Conservation (phyloP, 2,113 vertebrate genomes). For the Trematocara macrostoma region DNA sequence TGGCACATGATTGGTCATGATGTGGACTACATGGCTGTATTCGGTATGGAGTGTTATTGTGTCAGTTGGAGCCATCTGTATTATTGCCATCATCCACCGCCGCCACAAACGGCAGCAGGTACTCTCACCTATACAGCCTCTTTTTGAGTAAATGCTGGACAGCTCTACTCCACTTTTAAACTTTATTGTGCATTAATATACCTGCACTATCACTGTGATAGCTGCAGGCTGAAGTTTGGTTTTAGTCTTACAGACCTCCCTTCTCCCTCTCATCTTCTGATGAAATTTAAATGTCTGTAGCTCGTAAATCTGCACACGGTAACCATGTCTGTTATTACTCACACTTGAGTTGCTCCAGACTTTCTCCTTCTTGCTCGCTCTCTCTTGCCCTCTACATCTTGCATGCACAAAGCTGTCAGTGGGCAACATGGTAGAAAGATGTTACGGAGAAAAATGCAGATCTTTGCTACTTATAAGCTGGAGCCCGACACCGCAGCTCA, state of each 20-base stretch:
- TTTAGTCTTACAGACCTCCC: not conserved
- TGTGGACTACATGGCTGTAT: conserved; percentile 51
- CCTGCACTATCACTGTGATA: not conserved
- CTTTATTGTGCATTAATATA: conserved; percentile 18
- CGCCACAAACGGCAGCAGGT: conserved; percentile 42
- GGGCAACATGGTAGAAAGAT: not conserved
- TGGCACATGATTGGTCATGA: not conserved
- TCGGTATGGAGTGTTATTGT: conserved; percentile 45
- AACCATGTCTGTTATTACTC: conserved; percentile 33
- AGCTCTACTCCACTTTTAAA: not conserved
- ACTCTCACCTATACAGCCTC: not conserved
- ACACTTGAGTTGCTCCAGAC: conserved; percentile 36
- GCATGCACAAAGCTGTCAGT: conserved; percentile 1
- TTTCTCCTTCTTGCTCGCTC: not conserved
- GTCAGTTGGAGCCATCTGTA: conserved; percentile 37
- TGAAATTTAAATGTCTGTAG: conserved; percentile 14
- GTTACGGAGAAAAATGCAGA: conserved; percentile 13
- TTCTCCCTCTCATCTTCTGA: not conserved
- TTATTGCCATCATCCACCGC: conserved; percentile 40
- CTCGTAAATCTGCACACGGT: not conserved
- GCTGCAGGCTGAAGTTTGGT: not conserved
- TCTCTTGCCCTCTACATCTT: not conserved
- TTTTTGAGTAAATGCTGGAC: not conserved
- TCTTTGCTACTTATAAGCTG: not conserved
- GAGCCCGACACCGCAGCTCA: not conserved